Evolutionary conservation across 1,140 invertebrate species (phyloP), one percentile per base, ranked within the genome.

Genomic region (Trichonephila inaurata): DNA sequence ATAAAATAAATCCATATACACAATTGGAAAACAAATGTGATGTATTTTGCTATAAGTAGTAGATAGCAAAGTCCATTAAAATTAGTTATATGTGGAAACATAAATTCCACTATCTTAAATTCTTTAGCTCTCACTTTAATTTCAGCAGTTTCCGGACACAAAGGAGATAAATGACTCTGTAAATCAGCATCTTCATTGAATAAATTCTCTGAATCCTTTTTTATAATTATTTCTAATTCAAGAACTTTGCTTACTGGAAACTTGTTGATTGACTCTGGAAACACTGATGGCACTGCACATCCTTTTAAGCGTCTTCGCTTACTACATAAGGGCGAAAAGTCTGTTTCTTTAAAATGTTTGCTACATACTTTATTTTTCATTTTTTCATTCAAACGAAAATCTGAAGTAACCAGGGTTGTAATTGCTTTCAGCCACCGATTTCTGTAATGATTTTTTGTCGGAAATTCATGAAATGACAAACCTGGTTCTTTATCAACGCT

Each of bases 391-490:
- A 77, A 19, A 28, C 16, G 28, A 77, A 77, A 77, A 40, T 77
- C 72, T 33, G 18, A 40, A 18, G 72, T 28, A 33, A 77, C 72
- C 28, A 16, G 28, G 18, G 72, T 77, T 77, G 28, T 77, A 18
- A 77, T 6, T 16, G 28, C 12, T 40, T 40, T 77, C 40, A 77
- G 8, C 72, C 72, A 77, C 3, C 72, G 24, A 18, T 77, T 77
- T 77, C 72, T 77, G 28, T 33, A 77, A 40, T 77, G 72, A 33
- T 18, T 77, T 77, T 77, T 77, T 18, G 72, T 18, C 0, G 72
- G 72, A 77, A 77, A 77, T 77, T 77, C 72, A 77, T 77, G 72
- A 77, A 77, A 77, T 40, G 72, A 77, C 28, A 77, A 77, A 33
- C 72, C 33, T 16, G 72, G 72, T 33, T 77, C 72, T 33, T 77